These are phyloP conservation scores for Carcharodon carcharias DNA, from an alignment of 2,797 vertebrate genomes.

Conservation along the genomic window DNA sequence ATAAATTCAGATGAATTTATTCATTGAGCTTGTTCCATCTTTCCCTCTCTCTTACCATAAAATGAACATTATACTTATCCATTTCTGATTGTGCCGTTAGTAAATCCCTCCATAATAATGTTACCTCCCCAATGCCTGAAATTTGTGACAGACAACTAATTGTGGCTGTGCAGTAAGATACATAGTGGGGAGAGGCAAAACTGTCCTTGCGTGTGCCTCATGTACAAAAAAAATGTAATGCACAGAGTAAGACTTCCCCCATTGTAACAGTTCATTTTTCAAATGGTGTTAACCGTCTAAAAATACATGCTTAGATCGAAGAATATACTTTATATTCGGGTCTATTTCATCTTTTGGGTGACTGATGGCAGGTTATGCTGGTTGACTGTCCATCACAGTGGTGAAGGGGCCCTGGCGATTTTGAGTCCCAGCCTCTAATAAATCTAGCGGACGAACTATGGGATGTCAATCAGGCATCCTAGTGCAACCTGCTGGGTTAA, in stretches of 20 bases:
- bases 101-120: not conserved
- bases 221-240: not conserved
- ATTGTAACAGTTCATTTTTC: not conserved
- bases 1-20: slow-evolving; percentile 35
- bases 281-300: not conserved
- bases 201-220: not conserved
- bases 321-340: not conserved
- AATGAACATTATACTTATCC: not conserved
- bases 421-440: too few species aligned
- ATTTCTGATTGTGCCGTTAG: not conserved
- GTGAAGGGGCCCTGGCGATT: not conserved
- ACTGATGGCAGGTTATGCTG: too few species aligned
- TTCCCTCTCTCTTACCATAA: not conserved
- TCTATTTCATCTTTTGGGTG: not conserved
- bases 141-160: not conserved
- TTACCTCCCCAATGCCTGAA: not conserved
- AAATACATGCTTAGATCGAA: not conserved
- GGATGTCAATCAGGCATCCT: not conserved
- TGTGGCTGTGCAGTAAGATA: not conserved
- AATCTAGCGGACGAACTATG: not conserved
- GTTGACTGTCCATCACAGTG: not conserved
- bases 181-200: not conserved
- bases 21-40: not conserved
- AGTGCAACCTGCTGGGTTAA: not conserved
- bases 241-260: not conserved